Evolutionary conservation across 2,113 vertebrate genomes (phyloP), one percentile per base, ranked within the genome.

Genomic region (Lampris megalopsis): DNA sequence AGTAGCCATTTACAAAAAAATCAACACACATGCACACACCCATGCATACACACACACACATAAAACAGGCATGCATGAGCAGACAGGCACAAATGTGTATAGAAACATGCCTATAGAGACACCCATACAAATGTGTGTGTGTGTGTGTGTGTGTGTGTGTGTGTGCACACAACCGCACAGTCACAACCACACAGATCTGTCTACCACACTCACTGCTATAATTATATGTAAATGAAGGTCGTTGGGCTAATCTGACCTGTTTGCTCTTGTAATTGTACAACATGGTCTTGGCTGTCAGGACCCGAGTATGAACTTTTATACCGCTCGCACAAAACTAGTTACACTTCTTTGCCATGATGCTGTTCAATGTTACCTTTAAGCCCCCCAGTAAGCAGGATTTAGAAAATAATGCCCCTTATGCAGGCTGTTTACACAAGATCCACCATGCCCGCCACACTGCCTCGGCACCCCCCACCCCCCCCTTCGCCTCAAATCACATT

Each of bases 321-420:
- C 91, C 77, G 77, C 72, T 80, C 81, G 54, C 84, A 87, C 82
- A 82, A 89, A 87, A 93, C 85, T 90, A 88, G 85, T 83, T 86
- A 85, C 84, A 79, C 79, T 73, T 58, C 82, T 79, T 86, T 86
- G 77, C 84, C 83, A 72, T 90, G 91, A 93, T 90, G 71, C 88
- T 59, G 79, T 90, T 94, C 91, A 93, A 74, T 93, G 88, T 91
- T 94, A 92, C 91, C 87, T 92, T 89, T 93, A 94, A 93, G 91
- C 91, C 83, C 62, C 24, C 80, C 83, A 65, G 84, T 93, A 91
- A 92, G 92, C 84, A 75, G 93, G 92, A 93, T 93, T 95, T 95
- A 94, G 93, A 96, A 97, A 97, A 97, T 97, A 96, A 97, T 94
- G 96, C 94, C 96, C 24, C 96, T 97, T 96, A 95, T 95, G 94